phyloP scores from a whole-genome alignment of 2,888 invertebrate genomes.

The Polyommatus iphigenia region DNA sequence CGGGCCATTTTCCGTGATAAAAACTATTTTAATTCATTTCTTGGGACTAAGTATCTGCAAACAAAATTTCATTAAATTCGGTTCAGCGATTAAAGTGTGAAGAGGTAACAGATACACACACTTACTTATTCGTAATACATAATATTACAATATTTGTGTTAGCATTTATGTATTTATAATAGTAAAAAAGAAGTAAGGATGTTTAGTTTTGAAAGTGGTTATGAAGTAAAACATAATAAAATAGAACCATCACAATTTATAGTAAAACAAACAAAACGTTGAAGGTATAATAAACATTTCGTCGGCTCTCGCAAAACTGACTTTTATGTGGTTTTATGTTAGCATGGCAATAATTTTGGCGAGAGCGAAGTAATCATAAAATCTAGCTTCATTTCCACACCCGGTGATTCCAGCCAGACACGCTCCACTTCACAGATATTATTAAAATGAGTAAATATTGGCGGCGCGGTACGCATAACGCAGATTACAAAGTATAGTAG shows the following conservation, averaged over 20 bases:
- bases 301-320: background rate
- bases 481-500: background rate
- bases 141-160: too few species aligned
- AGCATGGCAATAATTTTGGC: constrained; percentile 7
- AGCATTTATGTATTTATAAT: background rate
- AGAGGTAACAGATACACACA: too few species aligned
- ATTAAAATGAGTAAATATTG: constrained; percentile 18
- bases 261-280: constrained; percentile 10
- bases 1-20: too few species aligned
- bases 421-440: constrained; percentile 28
- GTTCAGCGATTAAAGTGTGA: too few species aligned
- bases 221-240: background rate
- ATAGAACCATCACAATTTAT: background rate
- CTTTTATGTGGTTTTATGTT: background rate
- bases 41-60: too few species aligned
- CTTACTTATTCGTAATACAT: too few species aligned
- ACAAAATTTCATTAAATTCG: too few species aligned
- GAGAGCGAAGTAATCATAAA: constrained; percentile 21
- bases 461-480: constrained; percentile 15
- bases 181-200: background rate
- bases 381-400: constrained; percentile 26
- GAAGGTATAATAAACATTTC: constrained; percentile 12
- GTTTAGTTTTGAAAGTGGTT: background rate
- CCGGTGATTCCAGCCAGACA: constrained; percentile 16
- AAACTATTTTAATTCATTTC: too few species aligned